A percentile compares a stretch with the other conserved stretches of the same genome.
phyloP scores from a whole-genome alignment of 2,888 invertebrate genomes.

The Elegia similella region DNA sequence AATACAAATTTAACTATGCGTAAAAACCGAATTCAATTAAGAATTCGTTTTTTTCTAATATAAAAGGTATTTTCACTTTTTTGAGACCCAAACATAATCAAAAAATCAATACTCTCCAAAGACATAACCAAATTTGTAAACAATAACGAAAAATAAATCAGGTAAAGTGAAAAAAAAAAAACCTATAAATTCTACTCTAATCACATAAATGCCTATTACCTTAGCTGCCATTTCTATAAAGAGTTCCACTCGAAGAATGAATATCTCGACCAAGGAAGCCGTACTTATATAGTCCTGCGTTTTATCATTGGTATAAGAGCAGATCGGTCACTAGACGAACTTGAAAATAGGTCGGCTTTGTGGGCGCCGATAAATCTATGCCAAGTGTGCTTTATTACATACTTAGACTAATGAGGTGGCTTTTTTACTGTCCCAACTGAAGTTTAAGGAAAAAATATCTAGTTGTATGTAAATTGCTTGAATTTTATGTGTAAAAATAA shows the following conservation, averaged over 20 bases:
- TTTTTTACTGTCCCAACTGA: background rate
- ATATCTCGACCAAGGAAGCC: constrained; percentile 26
- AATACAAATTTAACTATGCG: too few species aligned
- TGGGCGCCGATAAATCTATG: constrained; percentile 3
- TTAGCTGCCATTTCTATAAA: constrained; percentile 61
- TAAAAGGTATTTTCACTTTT: too few species aligned
- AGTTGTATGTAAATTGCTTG: background rate
- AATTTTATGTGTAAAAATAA: background rate
- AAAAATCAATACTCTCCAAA: too few species aligned
- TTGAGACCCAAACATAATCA: too few species aligned
- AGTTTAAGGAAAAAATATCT: background rate
- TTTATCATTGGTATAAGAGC: constrained; percentile 19
- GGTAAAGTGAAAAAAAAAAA: too few species aligned
- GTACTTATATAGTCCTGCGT: constrained; percentile 46
- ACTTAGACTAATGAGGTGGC: constrained; percentile 1
- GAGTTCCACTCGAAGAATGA: constrained; percentile 53
- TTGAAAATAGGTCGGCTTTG: constrained; percentile 39
- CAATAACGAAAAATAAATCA: too few species aligned
- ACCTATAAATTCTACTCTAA: too few species aligned
- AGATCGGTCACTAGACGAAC: constrained; percentile 40
- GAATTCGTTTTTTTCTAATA: too few species aligned
- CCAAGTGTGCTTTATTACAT: background rate
- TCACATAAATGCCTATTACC: constrained; percentile 37
- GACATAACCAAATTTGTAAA: too few species aligned
- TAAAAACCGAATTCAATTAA: too few species aligned